Evolutionary conservation across 1,140 invertebrate genomes (phyloP), one percentile per base, ranked within the genome.

Genomic region (Drosophila fuyamai): DNA sequence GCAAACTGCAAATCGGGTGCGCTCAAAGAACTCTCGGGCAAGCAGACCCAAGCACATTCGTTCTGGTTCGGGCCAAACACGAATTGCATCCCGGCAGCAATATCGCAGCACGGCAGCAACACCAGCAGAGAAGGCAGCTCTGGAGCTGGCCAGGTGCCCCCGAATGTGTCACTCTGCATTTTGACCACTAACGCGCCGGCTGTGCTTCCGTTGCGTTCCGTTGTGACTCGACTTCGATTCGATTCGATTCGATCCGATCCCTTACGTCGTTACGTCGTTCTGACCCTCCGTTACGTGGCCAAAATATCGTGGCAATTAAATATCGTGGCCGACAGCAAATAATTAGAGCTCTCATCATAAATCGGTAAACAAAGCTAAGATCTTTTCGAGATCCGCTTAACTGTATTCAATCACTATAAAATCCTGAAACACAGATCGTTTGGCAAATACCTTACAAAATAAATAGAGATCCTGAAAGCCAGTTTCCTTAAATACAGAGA

Each of bases 101-200:
- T 43, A 63, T 50, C 44, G 18, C 58, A 32, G 56, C 40, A 29
- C 54, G 50, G 23, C 57, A 54, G 71, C 76, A 63, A 27, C 66
- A 47, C 43, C 57, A 46, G 16, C 68, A 14, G 53, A 40, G 32
- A 55, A 56, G 57, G 46, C 54, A 35, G 40, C 65, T 61, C 56
- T 76, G 63, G 55, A 68, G 58, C 55, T 81, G 59, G 60, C 43
- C 72, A 75, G 72, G 76, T 78, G 79, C 66, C 82, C 47, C 60
- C 73, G 68, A 75, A 90, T 90, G 86, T 92, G 90, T 92, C 86
- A 90, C 86, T 92, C 75, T 90, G 86, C 86, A 91, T 92, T 91
- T 71, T 92, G 90, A 92, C 90, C 90, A 92, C 90, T 85, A 85
- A 92, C 90, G 90, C 80, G 90, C 83, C 90, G 90, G 90, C 90